Evolutionary conservation across 2,113 vertebrate genomes (phyloP).

Genomic region (Microtus ochrogaster): DNA sequence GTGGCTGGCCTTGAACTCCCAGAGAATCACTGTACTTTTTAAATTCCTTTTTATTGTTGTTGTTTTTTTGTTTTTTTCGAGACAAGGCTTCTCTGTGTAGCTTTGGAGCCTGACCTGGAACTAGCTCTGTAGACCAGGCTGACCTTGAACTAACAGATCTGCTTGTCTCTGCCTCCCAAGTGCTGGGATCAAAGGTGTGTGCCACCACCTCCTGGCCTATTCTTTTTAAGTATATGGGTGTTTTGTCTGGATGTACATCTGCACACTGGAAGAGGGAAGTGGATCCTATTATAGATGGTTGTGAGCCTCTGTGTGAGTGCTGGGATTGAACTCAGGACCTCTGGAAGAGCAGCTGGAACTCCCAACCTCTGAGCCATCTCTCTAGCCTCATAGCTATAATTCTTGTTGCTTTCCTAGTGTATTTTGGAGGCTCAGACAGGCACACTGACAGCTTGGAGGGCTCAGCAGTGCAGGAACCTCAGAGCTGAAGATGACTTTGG

Average conservation of each 20-base stretch:
- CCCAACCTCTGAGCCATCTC: not conserved
- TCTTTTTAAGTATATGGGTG: not conserved
- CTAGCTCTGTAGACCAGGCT: too few relatives aligned
- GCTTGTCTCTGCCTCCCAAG: too few relatives aligned
- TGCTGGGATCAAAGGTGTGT: too few relatives aligned
- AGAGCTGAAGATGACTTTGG: not conserved
- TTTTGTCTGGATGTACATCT: not conserved
- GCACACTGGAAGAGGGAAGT: not conserved
- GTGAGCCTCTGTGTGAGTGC: not conserved
- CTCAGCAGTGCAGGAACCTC: not conserved
- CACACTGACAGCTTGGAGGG: not conserved
- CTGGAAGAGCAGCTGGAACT: not conserved
- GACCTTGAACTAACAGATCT: too few relatives aligned
- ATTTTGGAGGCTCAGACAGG: not conserved
- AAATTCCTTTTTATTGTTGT: too few relatives aligned
- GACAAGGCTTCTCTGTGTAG: too few relatives aligned
- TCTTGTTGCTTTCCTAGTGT: not conserved
- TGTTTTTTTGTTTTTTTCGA: too few relatives aligned
- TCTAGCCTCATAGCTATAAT: not conserved
- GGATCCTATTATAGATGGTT: not conserved
- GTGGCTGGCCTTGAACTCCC: too few relatives aligned
- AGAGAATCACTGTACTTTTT: too few relatives aligned
- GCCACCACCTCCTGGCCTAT: not conserved
- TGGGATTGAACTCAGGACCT: not conserved
- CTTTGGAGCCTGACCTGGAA: too few relatives aligned